Conservation (phyloP, 2,113 vertebrate species). For the Corydoras maculifer region DNA sequence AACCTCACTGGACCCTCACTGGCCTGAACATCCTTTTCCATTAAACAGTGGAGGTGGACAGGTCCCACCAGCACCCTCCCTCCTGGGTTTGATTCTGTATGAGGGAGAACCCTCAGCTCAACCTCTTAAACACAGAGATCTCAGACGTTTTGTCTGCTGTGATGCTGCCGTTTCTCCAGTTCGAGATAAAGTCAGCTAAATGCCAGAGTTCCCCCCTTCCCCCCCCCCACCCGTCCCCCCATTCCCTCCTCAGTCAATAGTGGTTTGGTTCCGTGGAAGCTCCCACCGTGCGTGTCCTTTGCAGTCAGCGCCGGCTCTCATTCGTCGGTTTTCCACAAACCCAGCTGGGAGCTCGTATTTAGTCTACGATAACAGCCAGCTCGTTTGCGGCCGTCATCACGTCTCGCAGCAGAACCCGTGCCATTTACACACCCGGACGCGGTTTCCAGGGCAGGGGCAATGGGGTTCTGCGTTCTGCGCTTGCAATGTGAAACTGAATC, state of each 20-base stretch:
- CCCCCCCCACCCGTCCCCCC: background rate
- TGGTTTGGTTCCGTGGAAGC: constrained; percentile 9
- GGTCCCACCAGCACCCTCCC: too few species aligned
- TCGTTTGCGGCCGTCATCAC: too few species aligned
- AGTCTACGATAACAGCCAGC: background rate
- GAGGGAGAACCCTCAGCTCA: too few species aligned
- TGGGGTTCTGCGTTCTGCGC: too few species aligned
- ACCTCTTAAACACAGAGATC: too few species aligned
- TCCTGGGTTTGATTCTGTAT: too few species aligned
- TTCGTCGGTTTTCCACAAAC: constrained; percentile 26
- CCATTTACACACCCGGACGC: background rate
- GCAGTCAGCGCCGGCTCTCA: constrained; percentile 4
- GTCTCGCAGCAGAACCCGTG: background rate
- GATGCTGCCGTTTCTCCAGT: constrained; percentile 20
- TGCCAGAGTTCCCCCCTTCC: constrained; percentile 20
- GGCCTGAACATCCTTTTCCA: too few species aligned
- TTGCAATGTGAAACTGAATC: too few species aligned
- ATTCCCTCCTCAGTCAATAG: constrained; percentile 33
- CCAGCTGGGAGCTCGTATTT: constrained; percentile 32
- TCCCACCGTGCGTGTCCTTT: constrained; percentile 37
- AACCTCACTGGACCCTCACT: too few species aligned
- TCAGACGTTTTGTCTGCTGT: background rate
- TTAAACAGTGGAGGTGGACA: too few species aligned
- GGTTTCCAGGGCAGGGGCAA: background rate
- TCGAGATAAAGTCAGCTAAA: constrained; percentile 41